These are phyloP conservation scores for Malacosoma neustria DNA, from an alignment of 2,888 invertebrate genomes.

Conservation along the genomic window DNA sequence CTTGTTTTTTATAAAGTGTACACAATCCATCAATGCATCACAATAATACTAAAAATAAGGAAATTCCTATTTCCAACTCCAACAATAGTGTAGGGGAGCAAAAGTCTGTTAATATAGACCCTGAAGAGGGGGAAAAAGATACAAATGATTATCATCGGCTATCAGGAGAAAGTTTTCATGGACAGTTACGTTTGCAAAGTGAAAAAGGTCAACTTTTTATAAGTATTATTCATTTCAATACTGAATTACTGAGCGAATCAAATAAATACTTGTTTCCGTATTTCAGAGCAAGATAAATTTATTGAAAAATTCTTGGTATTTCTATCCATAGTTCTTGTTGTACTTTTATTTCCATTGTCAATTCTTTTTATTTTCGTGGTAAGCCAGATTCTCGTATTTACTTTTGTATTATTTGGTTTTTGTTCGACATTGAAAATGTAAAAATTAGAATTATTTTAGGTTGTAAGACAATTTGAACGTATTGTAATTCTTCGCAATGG, in stretches of 20 bases:
- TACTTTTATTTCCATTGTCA: conserved; percentile 37
- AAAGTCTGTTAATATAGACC: background rate
- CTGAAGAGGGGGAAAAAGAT: background rate
- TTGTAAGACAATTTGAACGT: conserved; percentile 86
- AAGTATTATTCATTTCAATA: background rate
- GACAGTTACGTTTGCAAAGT: conserved; percentile 1
- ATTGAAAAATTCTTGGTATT: conserved; percentile 29
- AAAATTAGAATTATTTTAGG: too few relatives aligned
- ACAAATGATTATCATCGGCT: background rate
- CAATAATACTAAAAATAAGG: background rate
- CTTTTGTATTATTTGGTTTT: background rate
- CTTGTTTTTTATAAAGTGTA: too few relatives aligned
- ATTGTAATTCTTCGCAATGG: conserved; percentile 90
- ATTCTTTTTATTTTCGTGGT: conserved; percentile 32
- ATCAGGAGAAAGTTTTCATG: conserved; percentile 3
- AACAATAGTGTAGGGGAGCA: background rate
- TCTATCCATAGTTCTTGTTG: conserved; percentile 24
- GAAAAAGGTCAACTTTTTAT: background rate
- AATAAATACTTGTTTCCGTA: too few relatives aligned
- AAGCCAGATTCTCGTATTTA: too few relatives aligned
- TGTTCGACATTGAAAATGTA: too few relatives aligned
- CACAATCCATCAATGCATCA: background rate
- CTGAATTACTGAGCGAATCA: too few relatives aligned
- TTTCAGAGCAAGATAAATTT: conserved; percentile 23
- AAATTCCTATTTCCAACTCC: background rate